A percentile compares a stretch with the other conserved stretches of the same genome.
These are phyloP conservation scores for Agrypnus murinus DNA, from an alignment of 2,888 invertebrate genomes.

Conservation along the genomic window DNA sequence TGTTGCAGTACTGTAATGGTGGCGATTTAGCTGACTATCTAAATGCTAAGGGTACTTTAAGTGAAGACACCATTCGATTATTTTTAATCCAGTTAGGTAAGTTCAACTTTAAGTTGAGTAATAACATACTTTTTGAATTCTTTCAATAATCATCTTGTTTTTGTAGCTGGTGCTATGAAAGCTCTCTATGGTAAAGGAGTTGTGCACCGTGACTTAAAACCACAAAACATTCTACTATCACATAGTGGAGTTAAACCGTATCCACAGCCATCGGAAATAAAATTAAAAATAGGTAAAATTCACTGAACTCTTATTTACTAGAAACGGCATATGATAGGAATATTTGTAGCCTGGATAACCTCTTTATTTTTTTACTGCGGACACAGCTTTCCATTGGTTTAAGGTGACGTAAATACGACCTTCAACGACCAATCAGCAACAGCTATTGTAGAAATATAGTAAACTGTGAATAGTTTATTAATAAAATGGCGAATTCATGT, in stretches of 20 bases:
- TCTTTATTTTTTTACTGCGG: background rate
- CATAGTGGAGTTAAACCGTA: conserved; percentile 81
- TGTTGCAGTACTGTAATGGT: conserved; percentile 95
- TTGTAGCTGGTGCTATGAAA: conserved; percentile 94
- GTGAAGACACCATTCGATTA: conserved; percentile 96
- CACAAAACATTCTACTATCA: conserved; percentile 98
- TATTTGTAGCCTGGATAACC: too few relatives aligned
- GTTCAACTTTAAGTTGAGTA: conserved; percentile 54
- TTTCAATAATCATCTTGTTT: conserved; percentile 6
- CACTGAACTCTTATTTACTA: too few relatives aligned
- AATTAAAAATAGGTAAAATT: conserved; percentile 91
- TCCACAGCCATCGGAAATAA: conserved; percentile 88
- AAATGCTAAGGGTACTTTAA: conserved; percentile 90
- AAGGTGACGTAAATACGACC: too few relatives aligned
- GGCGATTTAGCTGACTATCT: conserved; percentile 99
- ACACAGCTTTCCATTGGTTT: too few relatives aligned
- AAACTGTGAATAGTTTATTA: too few relatives aligned
- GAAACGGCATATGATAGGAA: too few relatives aligned
- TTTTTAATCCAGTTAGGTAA: conserved; percentile 95
- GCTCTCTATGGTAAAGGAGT: conserved; percentile 98
- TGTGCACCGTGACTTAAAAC: conserved; percentile 98
- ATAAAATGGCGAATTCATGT: too few relatives aligned
- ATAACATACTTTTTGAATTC: too few relatives aligned
- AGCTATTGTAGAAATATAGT: too few relatives aligned
- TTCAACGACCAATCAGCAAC: too few relatives aligned